Evolutionary conservation across 2,888 invertebrate species (phyloP).

Genomic region (Temnothorax ravouxi): DNA sequence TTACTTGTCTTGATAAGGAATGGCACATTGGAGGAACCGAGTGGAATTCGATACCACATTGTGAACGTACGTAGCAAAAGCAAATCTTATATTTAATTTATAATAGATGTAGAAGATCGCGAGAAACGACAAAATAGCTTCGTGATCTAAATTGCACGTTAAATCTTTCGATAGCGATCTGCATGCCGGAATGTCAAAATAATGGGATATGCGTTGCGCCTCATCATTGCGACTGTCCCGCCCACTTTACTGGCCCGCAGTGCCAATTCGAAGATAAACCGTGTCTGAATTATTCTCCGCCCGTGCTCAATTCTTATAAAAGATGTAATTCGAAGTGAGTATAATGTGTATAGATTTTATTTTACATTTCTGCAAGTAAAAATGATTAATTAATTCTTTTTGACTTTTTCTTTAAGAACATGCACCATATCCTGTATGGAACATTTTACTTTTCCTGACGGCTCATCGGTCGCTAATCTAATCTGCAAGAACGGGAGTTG

Average conservation of each 20-base stretch:
- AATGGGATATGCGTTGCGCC: conserved; percentile 93
- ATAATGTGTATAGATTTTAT: conserved; percentile 15
- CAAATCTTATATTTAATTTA: conserved; percentile 6
- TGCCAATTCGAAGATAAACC: conserved; percentile 92
- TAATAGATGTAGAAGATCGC: neutral
- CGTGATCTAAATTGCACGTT: neutral
- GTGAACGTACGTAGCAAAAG: conserved; percentile 88
- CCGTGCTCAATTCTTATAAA: conserved; percentile 90
- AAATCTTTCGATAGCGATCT: conserved; percentile 89
- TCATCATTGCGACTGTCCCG: conserved; percentile 92
- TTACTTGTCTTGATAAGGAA: conserved; percentile 87
- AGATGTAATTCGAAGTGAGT: conserved; percentile 90
- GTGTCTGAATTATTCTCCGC: conserved; percentile 90
- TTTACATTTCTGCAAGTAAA: neutral
- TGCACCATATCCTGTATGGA: conserved; percentile 90
- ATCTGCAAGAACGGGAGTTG: conserved; percentile 91
- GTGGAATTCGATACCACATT: conserved; percentile 88
- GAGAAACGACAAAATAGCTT: neutral
- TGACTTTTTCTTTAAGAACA: conserved; percentile 85
- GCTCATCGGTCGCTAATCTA: conserved; percentile 90
- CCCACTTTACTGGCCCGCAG: conserved; percentile 90
- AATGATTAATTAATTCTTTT: neutral
- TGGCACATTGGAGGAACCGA: conserved; percentile 87
- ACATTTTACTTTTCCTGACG: conserved; percentile 91
- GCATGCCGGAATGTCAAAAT: conserved; percentile 92